Percentiles rank a stretch among this genome's conserved stretches.
Evolutionary conservation across 2,797 vertebrate species (phyloP).

Genomic region (Sternotherus odoratus): DNA sequence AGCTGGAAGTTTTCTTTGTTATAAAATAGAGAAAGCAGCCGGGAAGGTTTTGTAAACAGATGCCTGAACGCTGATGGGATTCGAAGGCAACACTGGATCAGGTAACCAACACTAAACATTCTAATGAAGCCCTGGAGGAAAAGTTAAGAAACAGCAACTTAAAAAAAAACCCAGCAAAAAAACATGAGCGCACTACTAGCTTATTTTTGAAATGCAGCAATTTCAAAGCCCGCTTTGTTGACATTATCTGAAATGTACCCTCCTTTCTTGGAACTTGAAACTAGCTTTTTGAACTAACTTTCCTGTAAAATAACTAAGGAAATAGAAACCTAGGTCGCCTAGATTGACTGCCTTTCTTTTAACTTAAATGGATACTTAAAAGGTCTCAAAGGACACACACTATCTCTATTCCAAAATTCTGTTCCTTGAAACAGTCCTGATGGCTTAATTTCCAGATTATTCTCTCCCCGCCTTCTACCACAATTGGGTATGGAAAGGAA

Average conservation of each 20-base stretch:
- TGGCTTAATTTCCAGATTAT: constrained; percentile 57
- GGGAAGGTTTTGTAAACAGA: constrained; percentile 94
- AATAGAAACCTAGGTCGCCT: background rate
- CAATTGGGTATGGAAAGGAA: constrained; percentile 51
- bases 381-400: constrained; percentile 7
- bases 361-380: constrained; percentile 28
- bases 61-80: constrained; percentile 94
- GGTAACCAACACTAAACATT: constrained; percentile 98
- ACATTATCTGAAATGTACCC: constrained; percentile 4
- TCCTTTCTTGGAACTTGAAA: constrained; percentile 30
- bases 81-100: constrained; percentile 98
- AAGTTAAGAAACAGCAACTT: constrained; percentile 28
- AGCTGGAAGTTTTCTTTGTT: constrained; percentile 98
- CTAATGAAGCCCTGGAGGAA: constrained; percentile 92
- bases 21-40: constrained; percentile 94
- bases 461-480: constrained; percentile 48
- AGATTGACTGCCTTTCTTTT: constrained; percentile 13
- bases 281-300: background rate
- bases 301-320: background rate
- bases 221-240: constrained; percentile 16
- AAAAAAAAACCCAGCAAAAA: background rate
- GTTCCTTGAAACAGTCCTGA: constrained; percentile 49
- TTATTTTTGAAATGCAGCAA: background rate
- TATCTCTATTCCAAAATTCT: constrained; percentile 38
- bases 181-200: background rate